Evolutionary conservation across 2,888 invertebrate species (phyloP), one percentile per base, ranked within the genome.

Genomic region (Trilocha varians): DNA sequence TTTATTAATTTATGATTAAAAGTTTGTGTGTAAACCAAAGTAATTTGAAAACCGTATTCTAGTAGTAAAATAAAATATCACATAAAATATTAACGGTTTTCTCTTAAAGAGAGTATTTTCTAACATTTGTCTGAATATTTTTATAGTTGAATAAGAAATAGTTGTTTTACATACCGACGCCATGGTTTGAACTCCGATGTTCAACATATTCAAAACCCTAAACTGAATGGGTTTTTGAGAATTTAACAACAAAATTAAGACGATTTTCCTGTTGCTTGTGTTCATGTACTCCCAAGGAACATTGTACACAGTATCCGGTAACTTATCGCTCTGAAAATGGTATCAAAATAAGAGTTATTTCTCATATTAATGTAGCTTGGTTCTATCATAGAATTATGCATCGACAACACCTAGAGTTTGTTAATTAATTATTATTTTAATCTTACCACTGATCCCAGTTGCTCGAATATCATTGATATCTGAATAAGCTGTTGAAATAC

Each of bases 271-370:
- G 41, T 55, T 55, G 9, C 42, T 43, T 1, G 40, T 34, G 15
- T 57, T 42, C 62, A 63, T 60, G 35, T 42, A 46, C 42, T 63
- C 58, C 63, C 62, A 63, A 0, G 63, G 62, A 11, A 59, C 13
- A 6, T 46, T 39, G 41, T 61, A 61, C 9, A 61, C 52, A 4
- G 50, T 55, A 25, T 55, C 50, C 25, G 48, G 51, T 4, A 61
- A 13, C 32, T 49, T 46, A 14, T 54, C 57, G 41, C 53, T 55
- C 59, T 61, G 42, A 44, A 15, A n/a, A n/a, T n/a, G n/a, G n/a
- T n/a, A n/a, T n/a, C n/a, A n/a, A n/a, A n/a, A n/a, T n/a, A n/a
- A n/a, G n/a, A n/a, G n/a, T n/a, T n/a, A n/a, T n/a, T n/a, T n/a
- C n/a, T n/a, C n/a, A n/a, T n/a, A n/a, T n/a, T n/a, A n/a, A n/a